A percentile compares a stretch with the other conserved stretches of the same genome.
phyloP scores from a whole-genome alignment of 2,113 vertebrate species.

The Ondatra zibethicus region DNA sequence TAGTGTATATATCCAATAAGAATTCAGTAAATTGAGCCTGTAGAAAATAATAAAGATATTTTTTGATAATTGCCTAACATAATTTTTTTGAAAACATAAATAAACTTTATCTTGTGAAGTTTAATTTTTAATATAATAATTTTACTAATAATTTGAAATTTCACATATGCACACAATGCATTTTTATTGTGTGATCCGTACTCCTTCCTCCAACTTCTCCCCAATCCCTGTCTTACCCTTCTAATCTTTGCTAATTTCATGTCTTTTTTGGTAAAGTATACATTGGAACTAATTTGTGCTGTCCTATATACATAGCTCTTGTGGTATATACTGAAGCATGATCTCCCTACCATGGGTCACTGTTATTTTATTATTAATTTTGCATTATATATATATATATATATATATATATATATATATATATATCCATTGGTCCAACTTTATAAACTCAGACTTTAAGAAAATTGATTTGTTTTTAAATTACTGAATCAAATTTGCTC shows the following conservation, averaged over 20 bases:
- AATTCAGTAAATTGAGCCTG: not conserved
- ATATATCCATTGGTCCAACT: not conserved
- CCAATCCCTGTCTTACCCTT: no score
- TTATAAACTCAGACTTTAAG: not conserved
- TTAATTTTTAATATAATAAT: not conserved
- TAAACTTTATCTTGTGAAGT: not conserved
- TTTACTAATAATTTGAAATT: not conserved
- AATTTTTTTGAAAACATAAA: not conserved
- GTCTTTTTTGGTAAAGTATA: no score
- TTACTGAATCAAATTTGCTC: no score
- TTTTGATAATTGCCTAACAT: not conserved
- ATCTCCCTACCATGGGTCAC: no score
- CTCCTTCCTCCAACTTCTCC: not conserved
- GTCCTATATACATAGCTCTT: not conserved
- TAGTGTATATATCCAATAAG: not conserved
- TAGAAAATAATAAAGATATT: not conserved
- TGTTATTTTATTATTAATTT: not conserved
- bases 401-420: no score
- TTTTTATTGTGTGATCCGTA: not conserved
- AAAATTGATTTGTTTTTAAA: not conserved
- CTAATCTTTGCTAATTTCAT: not conserved
- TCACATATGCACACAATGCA: not conserved
- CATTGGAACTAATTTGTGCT: not conserved
- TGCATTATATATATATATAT: no score
- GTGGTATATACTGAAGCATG: no score